Conservation (phyloP, 2,113 vertebrate genomes). For the Scortum barcoo region DNA sequence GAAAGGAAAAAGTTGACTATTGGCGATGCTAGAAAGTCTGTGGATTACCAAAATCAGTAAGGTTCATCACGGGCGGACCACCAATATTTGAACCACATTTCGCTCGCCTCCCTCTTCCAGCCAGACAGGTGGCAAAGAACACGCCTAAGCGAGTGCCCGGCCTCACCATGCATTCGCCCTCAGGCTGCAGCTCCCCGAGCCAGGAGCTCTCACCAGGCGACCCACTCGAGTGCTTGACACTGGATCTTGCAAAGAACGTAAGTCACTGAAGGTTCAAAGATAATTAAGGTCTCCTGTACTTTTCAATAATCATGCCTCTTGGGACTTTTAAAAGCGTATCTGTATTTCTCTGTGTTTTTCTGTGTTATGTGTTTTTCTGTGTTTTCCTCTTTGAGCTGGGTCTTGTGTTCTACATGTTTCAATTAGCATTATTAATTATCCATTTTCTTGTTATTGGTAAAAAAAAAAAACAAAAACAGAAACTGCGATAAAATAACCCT, state of each 20-base stretch:
- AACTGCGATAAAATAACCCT: neutral
- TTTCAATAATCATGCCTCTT: neutral
- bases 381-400: neutral
- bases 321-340: neutral
- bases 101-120: constrained; percentile 84
- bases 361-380: neutral
- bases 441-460: neutral
- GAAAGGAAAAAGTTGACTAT: neutral
- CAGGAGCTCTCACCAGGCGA: constrained; percentile 90
- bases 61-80: neutral
- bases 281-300: neutral
- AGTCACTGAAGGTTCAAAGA: constrained; percentile 38
- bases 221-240: constrained; percentile 84
- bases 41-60: neutral
- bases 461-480: too few relatives aligned
- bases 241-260: constrained; percentile 83
- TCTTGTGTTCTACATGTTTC: neutral
- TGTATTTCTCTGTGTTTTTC: neutral
- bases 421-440: neutral
- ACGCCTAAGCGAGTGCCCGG: constrained; percentile 88
- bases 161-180: constrained; percentile 88
- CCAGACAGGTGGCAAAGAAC: constrained; percentile 94
- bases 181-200: constrained; percentile 89
- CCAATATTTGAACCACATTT: neutral
- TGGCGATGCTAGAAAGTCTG: neutral